Conservation (phyloP, 2,888 invertebrate species). For the Drosophila niveifrons region DNA sequence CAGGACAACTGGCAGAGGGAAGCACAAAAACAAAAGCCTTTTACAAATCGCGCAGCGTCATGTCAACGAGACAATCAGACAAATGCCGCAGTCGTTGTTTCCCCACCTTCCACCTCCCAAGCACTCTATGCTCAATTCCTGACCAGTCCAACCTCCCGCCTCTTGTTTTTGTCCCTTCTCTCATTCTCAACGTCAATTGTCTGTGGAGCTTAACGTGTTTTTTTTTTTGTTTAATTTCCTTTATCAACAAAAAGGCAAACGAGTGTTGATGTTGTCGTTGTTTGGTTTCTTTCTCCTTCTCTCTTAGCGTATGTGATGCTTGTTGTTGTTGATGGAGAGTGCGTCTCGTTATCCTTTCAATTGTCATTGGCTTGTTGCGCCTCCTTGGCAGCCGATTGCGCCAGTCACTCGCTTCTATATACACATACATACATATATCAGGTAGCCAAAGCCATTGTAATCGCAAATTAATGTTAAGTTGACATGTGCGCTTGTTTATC, state of each 20-base stretch:
- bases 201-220: slow-evolving; percentile 74
- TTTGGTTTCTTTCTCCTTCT: background rate
- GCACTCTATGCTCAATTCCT: slow-evolving; percentile 11
- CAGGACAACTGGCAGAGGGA: slow-evolving; percentile 10
- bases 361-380: slow-evolving; percentile 78
- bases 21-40: slow-evolving; percentile 62
- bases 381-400: slow-evolving; percentile 17
- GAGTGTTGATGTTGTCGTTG: slow-evolving; percentile 32
- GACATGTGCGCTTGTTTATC: slow-evolving; percentile 37
- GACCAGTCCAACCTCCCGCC: slow-evolving; percentile 25
- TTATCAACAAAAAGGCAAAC: slow-evolving; percentile 69
- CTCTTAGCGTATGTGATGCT: slow-evolving; percentile 3
- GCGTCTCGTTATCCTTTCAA: slow-evolving; percentile 71
- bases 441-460: slow-evolving; percentile 62
- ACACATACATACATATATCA: too few relatives aligned
- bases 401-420: slow-evolving; percentile 6
- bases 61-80: slow-evolving; percentile 80
- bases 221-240: slow-evolving; percentile 70
- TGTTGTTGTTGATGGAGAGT: slow-evolving; percentile 23
- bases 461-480: slow-evolving; percentile 69
- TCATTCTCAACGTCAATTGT: slow-evolving; percentile 62
- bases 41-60: slow-evolving; percentile 76
- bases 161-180: background rate
- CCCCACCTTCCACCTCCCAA: background rate
- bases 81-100: slow-evolving; percentile 56